These are phyloP conservation scores for Rhinoptilus africanus DNA, from an alignment of 2,113 vertebrate species.

Conservation along the genomic window DNA sequence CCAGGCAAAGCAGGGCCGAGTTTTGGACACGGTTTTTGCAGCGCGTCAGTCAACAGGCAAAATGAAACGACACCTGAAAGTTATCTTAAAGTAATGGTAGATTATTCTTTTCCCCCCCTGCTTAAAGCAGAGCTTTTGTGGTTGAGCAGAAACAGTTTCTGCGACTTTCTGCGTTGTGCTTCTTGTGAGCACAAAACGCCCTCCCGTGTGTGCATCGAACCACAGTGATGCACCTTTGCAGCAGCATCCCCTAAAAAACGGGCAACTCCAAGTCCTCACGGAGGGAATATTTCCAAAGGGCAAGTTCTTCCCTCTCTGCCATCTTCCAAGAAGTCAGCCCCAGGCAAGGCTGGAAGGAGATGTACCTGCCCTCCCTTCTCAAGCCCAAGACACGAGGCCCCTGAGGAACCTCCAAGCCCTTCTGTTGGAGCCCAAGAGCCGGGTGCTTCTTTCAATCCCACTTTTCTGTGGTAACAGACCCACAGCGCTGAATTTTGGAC, in stretches of 20 bases:
- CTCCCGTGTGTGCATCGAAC: fast-evolving
- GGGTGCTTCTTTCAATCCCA: fast-evolving
- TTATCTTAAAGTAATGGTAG: not conserved
- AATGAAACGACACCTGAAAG: not conserved
- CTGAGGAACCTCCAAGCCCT: not conserved
- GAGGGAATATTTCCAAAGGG: not conserved
- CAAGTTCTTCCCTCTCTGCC: not conserved
- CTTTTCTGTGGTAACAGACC: not conserved
- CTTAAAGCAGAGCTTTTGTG: not conserved
- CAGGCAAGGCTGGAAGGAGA: not conserved
- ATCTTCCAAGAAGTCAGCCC: not conserved
- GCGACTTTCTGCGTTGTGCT: fast-evolving
- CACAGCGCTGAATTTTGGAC: fast-evolving
- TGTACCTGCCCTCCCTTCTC: not conserved
- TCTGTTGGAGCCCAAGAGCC: not conserved
- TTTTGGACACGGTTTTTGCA: fast-evolving
- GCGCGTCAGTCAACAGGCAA: not conserved
- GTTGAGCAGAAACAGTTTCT: not conserved
- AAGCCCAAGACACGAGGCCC: not conserved
- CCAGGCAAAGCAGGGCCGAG: fast-evolving
- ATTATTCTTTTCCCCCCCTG: not conserved
- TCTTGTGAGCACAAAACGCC: not conserved
- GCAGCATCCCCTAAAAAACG: not conserved
- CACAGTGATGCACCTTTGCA: fast-evolving
- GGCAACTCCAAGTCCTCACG: not conserved